Conservation (phyloP, 2,888 invertebrate species). For the Sturmia bella region DNA sequence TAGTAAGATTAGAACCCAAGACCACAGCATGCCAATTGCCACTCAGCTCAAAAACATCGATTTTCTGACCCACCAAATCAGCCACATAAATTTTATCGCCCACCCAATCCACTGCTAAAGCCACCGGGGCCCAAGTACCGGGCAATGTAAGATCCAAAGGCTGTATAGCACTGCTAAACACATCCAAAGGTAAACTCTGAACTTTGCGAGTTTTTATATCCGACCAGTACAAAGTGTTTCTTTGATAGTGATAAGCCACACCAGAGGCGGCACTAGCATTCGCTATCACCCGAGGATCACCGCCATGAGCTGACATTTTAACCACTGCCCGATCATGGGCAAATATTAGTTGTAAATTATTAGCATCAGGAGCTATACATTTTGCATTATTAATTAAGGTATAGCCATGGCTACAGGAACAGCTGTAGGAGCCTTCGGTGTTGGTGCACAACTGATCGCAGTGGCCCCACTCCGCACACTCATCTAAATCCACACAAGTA, state of each 20-base stretch:
- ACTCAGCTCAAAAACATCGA: constrained; percentile 95
- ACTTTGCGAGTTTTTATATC: constrained; percentile 94
- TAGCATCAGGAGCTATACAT: constrained; percentile 85
- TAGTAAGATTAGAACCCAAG: constrained; percentile 93
- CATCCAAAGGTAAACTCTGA: constrained; percentile 82
- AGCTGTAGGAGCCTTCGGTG: constrained; percentile 91
- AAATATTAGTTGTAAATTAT: constrained; percentile 85
- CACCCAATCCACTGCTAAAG: constrained; percentile 98
- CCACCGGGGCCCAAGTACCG: constrained; percentile 94
- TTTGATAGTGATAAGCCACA: constrained; percentile 90
- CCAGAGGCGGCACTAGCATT: constrained; percentile 94
- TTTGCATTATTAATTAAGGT: constrained; percentile 84
- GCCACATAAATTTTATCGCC: constrained; percentile 97
- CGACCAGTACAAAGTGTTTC: constrained; percentile 93
- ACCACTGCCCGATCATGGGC: constrained; percentile 88
- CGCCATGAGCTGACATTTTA: constrained; percentile 87
- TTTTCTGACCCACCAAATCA: constrained; percentile 95
- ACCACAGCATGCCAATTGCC: constrained; percentile 95
- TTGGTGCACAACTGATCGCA: constrained; percentile 98
- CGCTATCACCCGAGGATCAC: constrained; percentile 85
- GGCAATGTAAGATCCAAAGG: constrained; percentile 87
- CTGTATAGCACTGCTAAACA: constrained; percentile 82
- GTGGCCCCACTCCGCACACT: constrained; percentile 95
- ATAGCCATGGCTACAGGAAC: constrained; percentile 92
- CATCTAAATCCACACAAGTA: constrained; percentile 95